Evolutionary conservation across 2,888 invertebrate species (phyloP).

Genomic region (Esperia sulphurella): DNA sequence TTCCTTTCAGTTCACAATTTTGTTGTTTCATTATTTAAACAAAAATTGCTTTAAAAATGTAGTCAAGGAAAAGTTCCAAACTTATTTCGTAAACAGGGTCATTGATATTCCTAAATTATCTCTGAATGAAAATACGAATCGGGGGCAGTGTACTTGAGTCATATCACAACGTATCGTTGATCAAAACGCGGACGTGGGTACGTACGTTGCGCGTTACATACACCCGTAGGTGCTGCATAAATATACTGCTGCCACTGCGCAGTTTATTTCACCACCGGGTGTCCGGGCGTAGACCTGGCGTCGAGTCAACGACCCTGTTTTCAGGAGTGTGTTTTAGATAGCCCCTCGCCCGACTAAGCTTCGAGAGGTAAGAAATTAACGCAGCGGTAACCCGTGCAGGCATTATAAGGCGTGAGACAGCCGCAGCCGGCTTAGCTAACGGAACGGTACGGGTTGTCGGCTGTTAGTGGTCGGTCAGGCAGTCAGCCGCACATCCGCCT

Average conservation of each 20-base stretch:
- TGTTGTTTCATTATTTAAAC: no score
- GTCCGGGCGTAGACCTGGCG: slow-evolving; percentile 21
- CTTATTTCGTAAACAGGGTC: slow-evolving; percentile 18
- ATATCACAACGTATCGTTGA: slow-evolving; percentile 41
- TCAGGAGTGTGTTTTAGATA: slow-evolving; percentile 5
- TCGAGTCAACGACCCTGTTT: slow-evolving; percentile 21
- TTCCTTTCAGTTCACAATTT: no score
- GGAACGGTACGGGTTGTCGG: slow-evolving; percentile 34
- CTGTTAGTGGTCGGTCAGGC: no score
- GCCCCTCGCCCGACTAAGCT: background rate
- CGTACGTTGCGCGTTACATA: slow-evolving; percentile 1
- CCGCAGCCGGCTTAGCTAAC: slow-evolving; percentile 23
- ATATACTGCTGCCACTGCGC: slow-evolving; percentile 14
- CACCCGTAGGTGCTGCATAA: background rate
- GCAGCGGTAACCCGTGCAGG: background rate
- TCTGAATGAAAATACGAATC: slow-evolving; percentile 30
- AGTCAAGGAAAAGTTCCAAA: no score
- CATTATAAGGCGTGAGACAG: background rate
- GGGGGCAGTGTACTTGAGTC: slow-evolving; percentile 52
- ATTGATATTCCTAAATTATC: slow-evolving; percentile 15
- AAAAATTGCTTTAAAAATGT: no score
- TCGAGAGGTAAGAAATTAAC: background rate
- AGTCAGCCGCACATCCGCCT: slow-evolving; percentile 46
- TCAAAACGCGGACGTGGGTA: slow-evolving; percentile 29
- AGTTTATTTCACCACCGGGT: slow-evolving; percentile 16